Evolutionary conservation across 2,888 invertebrate species (phyloP).

Genomic region (Spatulosminthurus flaviceps): DNA sequence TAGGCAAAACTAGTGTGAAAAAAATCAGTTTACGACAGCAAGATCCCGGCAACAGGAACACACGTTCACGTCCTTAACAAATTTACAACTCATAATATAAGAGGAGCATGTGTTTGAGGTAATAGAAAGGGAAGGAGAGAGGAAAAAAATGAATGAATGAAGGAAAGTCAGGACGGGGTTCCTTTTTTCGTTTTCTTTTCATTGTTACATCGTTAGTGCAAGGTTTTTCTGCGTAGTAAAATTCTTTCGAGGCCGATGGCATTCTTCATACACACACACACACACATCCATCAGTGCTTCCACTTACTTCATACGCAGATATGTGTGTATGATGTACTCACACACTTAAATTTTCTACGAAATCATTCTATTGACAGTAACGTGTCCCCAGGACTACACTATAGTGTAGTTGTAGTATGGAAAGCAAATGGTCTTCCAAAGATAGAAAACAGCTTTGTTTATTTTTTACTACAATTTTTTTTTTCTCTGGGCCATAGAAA

Average conservation of each 20-base stretch:
- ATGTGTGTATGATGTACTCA: too few relatives aligned
- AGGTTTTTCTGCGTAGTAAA: background rate
- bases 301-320: background rate
- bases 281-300: background rate
- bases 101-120: background rate
- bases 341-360: too few relatives aligned
- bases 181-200: background rate
- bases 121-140: background rate
- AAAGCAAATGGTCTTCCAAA: too few relatives aligned
- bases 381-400: background rate
- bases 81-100: background rate
- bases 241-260: constrained; percentile 26
- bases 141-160: too few relatives aligned
- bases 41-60: too few relatives aligned
- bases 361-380: too few relatives aligned
- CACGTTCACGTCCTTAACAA: too few relatives aligned
- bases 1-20: too few relatives aligned
- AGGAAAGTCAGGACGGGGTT: background rate
- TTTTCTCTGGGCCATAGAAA: too few relatives aligned
- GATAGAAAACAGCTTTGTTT: too few relatives aligned
- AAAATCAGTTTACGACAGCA: too few relatives aligned
- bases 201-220: constrained; percentile 2
- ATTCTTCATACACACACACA: background rate
- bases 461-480: too few relatives aligned
- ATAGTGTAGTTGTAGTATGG: background rate